A percentile compares a stretch with the other conserved stretches of the same genome.
Evolutionary conservation across 2,888 invertebrate genomes (phyloP).

Genomic region (Spisula subtruncata): DNA sequence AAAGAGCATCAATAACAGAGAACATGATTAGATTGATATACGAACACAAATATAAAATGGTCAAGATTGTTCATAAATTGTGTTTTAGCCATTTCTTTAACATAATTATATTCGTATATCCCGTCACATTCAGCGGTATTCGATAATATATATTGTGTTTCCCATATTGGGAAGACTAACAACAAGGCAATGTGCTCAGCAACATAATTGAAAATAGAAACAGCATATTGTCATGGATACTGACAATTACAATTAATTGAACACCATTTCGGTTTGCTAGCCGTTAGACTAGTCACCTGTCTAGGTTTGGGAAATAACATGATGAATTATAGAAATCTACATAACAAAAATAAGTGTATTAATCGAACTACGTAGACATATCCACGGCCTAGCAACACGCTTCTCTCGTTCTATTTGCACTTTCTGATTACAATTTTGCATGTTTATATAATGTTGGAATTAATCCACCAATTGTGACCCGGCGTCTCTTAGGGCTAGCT

Average conservation of each 20-base stretch:
- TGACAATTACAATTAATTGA: conserved; percentile 14
- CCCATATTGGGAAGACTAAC: too few relatives aligned
- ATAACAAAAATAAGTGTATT: conserved; percentile 18
- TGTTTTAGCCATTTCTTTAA: too few relatives aligned
- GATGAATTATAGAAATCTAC: conserved; percentile 9
- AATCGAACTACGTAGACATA: neutral
- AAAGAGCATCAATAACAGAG: too few relatives aligned
- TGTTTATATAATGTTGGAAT: conserved; percentile 16
- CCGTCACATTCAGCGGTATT: too few relatives aligned
- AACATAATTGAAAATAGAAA: neutral
- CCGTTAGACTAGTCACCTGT: conserved; percentile 14
- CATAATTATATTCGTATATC: too few relatives aligned
- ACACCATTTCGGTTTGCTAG: neutral
- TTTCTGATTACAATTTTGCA: conserved; percentile 24
- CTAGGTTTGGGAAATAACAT: neutral
- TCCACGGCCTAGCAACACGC: neutral
- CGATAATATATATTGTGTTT: too few relatives aligned
- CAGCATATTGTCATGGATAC: conserved; percentile 13
- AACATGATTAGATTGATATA: too few relatives aligned
- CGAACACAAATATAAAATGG: too few relatives aligned
- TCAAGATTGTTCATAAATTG: too few relatives aligned
- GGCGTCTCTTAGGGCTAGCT: conserved; percentile 14
- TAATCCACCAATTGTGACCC: neutral
- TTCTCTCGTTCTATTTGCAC: conserved; percentile 9
- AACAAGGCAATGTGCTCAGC: too few relatives aligned